These are phyloP conservation scores for Patiria miniata DNA, from an alignment of 35 echinoderm and acorn worm species.

Conservation along the genomic window DNA sequence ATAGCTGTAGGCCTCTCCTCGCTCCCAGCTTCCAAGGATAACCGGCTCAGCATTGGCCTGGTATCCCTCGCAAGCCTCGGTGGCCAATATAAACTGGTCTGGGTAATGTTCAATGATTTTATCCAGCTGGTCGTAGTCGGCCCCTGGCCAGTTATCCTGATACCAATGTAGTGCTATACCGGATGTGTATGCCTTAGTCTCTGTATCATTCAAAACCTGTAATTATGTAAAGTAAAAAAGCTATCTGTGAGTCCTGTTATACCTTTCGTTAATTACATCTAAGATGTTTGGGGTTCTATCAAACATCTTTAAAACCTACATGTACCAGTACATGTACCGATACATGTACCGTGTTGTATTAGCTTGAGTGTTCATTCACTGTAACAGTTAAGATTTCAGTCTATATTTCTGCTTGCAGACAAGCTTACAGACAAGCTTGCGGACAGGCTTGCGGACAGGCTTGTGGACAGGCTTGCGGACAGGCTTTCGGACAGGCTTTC, in stretches of 20 bases:
- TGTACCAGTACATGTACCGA: too few relatives aligned
- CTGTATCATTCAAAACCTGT: slow-evolving; percentile 74
- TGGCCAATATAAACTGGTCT: slow-evolving; percentile 77
- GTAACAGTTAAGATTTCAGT: too few relatives aligned
- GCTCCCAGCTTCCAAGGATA: slow-evolving; percentile 82
- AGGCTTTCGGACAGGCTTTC: too few relatives aligned
- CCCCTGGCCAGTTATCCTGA: slow-evolving; percentile 16
- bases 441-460: too few relatives aligned
- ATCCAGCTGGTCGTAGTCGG: slow-evolving; percentile 47
- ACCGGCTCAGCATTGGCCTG: slow-evolving; percentile 43
- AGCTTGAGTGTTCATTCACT: too few relatives aligned
- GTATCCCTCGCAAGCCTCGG: slow-evolving; percentile 82
- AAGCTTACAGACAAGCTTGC: too few relatives aligned
- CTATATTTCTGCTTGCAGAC: too few relatives aligned
- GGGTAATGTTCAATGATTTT: slow-evolving; percentile 82
- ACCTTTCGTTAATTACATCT: too few relatives aligned
- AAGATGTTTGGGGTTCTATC: neutral
- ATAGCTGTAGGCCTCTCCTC: slow-evolving; percentile 84
- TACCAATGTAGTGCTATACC: slow-evolving; percentile 97
- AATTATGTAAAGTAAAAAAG: neutral
- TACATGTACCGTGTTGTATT: neutral
- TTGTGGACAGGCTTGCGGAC: too few relatives aligned
- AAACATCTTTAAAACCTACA: neutral
- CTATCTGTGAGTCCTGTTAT: neutral
- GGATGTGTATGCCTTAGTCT: slow-evolving; percentile 71